Evolutionary conservation across 2,888 invertebrate species (phyloP).

Genomic region (Blomia tropicalis): DNA sequence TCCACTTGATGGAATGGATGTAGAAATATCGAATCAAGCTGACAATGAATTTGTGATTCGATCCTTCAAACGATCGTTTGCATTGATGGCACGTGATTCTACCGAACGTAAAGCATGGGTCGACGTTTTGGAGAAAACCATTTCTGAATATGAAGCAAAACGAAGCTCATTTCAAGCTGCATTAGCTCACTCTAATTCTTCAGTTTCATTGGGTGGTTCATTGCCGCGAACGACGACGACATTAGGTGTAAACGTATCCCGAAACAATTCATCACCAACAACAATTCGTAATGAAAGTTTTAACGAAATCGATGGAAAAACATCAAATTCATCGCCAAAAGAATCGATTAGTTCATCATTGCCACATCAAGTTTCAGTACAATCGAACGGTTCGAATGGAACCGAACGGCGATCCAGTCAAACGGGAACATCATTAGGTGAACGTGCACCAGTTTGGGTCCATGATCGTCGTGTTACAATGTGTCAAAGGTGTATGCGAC

Average conservation of each 20-base stretch:
- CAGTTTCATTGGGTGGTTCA: background rate
- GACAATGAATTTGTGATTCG: constrained; percentile 45
- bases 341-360: background rate
- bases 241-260: background rate
- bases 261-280: background rate
- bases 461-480: constrained; percentile 46
- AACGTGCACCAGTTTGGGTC: constrained; percentile 44
- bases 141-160: constrained; percentile 39
- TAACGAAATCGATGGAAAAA: background rate
- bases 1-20: constrained; percentile 42
- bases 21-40: constrained; percentile 36
- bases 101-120: constrained; percentile 43
- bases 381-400: background rate
- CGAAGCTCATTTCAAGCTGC: constrained; percentile 35
- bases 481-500: constrained; percentile 48
- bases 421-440: constrained; percentile 26
- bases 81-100: constrained; percentile 39
- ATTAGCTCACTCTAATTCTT: background rate
- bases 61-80: constrained; percentile 42
- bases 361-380: background rate
- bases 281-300: background rate
- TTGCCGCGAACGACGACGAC: too few relatives aligned
- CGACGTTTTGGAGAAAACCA: constrained; percentile 38
- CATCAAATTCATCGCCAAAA: too few relatives aligned
- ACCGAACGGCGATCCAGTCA: constrained; percentile 7